These are phyloP conservation scores for Lochmaea crataegi DNA, from an alignment of 2,888 invertebrate genomes.

Conservation along the genomic window DNA sequence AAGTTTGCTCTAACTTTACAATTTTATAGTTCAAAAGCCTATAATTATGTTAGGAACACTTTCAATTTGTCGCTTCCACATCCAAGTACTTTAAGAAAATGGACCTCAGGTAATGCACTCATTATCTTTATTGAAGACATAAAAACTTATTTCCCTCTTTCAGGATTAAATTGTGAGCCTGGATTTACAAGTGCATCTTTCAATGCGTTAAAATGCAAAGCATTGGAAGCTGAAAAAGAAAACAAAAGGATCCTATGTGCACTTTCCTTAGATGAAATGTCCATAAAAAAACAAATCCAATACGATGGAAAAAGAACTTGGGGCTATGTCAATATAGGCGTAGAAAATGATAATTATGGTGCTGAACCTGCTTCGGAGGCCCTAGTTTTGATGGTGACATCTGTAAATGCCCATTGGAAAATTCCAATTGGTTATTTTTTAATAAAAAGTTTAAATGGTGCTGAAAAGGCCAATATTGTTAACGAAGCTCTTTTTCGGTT, in stretches of 20 bases:
- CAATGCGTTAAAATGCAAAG: neutral
- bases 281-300: slow-evolving; percentile 39
- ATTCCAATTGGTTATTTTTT: slow-evolving; percentile 49
- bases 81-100: slow-evolving; percentile 3
- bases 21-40: neutral
- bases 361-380: slow-evolving; percentile 45
- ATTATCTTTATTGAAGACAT: neutral
- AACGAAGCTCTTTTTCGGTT: slow-evolving; percentile 35
- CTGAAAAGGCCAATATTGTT: slow-evolving; percentile 43
- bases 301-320: slow-evolving; percentile 40
- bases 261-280: neutral
- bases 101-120: too few relatives aligned
- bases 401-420: slow-evolving; percentile 44
- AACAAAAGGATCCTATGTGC: neutral
- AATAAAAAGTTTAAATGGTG: slow-evolving; percentile 41
- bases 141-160: neutral
- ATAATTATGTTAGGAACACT: neutral
- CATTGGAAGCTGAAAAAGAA: neutral
- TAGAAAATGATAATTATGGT: slow-evolving; percentile 26
- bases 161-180: slow-evolving; percentile 5
- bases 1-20: neutral
- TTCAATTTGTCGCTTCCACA: neutral
- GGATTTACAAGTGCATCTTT: neutral
- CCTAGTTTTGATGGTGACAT: slow-evolving; percentile 47
- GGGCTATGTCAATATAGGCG: slow-evolving; percentile 42